Evolutionary conservation across 1,140 invertebrate genomes (phyloP).

Genomic region (Pristionchus pacificus): DNA sequence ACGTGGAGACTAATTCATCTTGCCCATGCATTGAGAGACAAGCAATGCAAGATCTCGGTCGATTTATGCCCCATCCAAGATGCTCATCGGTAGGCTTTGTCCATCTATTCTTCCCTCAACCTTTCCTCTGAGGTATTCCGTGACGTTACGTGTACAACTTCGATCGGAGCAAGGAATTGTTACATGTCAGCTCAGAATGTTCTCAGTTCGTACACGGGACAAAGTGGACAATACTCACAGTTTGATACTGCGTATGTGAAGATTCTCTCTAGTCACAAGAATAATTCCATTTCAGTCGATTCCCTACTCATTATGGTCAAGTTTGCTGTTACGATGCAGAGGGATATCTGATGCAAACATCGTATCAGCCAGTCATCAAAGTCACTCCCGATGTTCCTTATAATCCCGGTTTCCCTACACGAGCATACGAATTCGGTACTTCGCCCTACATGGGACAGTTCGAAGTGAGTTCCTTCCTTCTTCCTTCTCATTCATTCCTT

Average conservation of each 20-base stretch:
- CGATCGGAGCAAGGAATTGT: slow-evolving; percentile 55
- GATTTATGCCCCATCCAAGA: slow-evolving; percentile 57
- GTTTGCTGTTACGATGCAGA: slow-evolving; percentile 57
- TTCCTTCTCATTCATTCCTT: background rate
- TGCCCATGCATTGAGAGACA: slow-evolving; percentile 55
- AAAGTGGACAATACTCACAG: slow-evolving; percentile 41
- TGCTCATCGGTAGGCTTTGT: slow-evolving; percentile 45
- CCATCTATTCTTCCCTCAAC: slow-evolving; percentile 3
- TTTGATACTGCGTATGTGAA: slow-evolving; percentile 19
- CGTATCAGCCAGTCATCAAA: slow-evolving; percentile 57
- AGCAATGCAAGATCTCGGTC: slow-evolving; percentile 50
- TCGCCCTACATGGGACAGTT: slow-evolving; percentile 57
- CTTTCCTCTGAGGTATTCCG: slow-evolving; percentile 41
- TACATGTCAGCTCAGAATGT: slow-evolving; percentile 56
- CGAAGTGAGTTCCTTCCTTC: slow-evolving; percentile 32
- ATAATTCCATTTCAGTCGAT: slow-evolving; percentile 39
- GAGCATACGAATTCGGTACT: slow-evolving; percentile 57
- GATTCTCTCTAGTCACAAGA: background rate
- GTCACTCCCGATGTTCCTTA: slow-evolving; percentile 57
- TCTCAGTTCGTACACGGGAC: slow-evolving; percentile 47
- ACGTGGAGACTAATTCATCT: slow-evolving; percentile 56
- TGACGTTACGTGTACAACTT: slow-evolving; percentile 55
- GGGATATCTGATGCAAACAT: slow-evolving; percentile 55
- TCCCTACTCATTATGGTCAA: slow-evolving; percentile 57
- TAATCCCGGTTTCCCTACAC: slow-evolving; percentile 53